Percentiles rank a stretch among this genome's conserved stretches.
These are phyloP conservation scores for Zosterops pallidus DNA, from an alignment of 2,113 vertebrate genomes.

Conservation along the genomic window DNA sequence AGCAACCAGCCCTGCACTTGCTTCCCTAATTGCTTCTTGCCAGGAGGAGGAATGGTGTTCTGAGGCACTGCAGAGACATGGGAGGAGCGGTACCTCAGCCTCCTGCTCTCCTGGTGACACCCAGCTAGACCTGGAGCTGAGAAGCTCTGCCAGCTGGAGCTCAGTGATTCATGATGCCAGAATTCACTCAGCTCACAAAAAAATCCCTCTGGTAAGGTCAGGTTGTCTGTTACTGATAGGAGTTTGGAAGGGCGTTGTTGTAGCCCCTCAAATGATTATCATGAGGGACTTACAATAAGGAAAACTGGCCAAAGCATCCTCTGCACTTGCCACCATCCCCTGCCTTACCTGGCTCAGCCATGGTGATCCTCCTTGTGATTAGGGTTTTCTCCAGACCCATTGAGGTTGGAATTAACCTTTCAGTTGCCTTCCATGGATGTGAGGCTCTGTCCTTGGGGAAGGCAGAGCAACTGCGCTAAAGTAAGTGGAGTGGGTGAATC, in stretches of 20 bases:
- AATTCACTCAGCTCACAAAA: neutral
- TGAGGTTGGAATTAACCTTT: neutral
- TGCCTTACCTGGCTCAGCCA: neutral
- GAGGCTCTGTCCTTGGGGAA: neutral
- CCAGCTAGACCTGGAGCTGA: neutral
- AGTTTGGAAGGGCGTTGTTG: neutral
- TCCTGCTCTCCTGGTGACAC: neutral
- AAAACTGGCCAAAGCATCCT: neutral
- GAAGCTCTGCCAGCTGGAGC: neutral
- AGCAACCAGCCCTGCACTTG: neutral
- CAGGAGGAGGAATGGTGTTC: neutral
- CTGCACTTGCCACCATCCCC: neutral
- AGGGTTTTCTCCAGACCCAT: neutral
- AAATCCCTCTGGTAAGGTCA: neutral
- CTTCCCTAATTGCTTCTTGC: neutral
- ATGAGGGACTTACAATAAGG: neutral
- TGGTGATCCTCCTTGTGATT: neutral
- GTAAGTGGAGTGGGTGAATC: accelerated
- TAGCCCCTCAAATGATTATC: neutral
- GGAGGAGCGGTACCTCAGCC: neutral
- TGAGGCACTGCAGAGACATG: neutral
- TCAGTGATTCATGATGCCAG: neutral
- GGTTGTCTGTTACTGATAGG: neutral
- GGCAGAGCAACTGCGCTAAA: neutral
- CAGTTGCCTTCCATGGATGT: neutral